A percentile compares a stretch with the other conserved stretches of the same genome.
Evolutionary conservation across 37 sponge, comb jelly and placozoan genomes (phyloP).

Genomic region (Chondrosia reniformis): DNA sequence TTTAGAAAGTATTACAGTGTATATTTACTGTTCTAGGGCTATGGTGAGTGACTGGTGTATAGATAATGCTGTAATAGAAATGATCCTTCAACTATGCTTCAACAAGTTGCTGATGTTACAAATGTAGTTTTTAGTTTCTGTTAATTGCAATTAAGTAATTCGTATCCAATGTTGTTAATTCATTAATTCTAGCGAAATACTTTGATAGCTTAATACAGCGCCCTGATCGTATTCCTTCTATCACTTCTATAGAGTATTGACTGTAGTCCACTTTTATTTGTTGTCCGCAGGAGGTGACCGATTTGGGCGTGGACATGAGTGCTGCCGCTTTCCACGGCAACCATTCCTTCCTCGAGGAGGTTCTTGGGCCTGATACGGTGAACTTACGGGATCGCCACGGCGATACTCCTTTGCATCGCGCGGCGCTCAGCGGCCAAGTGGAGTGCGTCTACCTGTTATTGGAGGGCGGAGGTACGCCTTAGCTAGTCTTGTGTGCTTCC

Average conservation of each 20-base stretch:
- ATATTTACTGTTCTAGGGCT: too few relatives aligned
- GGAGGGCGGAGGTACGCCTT: constrained; percentile 8
- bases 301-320: background rate
- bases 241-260: background rate
- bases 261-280: background rate
- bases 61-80: too few relatives aligned
- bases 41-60: too few relatives aligned
- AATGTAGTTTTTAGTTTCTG: too few relatives aligned
- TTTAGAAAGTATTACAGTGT: too few relatives aligned
- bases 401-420: constrained; percentile 52
- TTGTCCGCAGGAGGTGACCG: background rate
- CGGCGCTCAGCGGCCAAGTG: constrained; percentile 47
- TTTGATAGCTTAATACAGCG: too few relatives aligned
- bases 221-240: too few relatives aligned
- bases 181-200: too few relatives aligned
- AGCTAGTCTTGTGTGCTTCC: background rate
- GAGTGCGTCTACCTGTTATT: constrained; percentile 52
- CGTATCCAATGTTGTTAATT: too few relatives aligned
- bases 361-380: background rate
- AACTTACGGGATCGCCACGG: constrained; percentile 49
- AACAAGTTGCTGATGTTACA: too few relatives aligned
- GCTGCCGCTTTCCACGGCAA: constrained; percentile 6
- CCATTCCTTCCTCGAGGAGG: constrained; percentile 7
- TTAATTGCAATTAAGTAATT: too few relatives aligned
- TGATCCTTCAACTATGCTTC: too few relatives aligned